Evolutionary conservation across 2,888 invertebrate genomes (phyloP), one percentile per base, ranked within the genome.

Genomic region (Biston betularia): DNA sequence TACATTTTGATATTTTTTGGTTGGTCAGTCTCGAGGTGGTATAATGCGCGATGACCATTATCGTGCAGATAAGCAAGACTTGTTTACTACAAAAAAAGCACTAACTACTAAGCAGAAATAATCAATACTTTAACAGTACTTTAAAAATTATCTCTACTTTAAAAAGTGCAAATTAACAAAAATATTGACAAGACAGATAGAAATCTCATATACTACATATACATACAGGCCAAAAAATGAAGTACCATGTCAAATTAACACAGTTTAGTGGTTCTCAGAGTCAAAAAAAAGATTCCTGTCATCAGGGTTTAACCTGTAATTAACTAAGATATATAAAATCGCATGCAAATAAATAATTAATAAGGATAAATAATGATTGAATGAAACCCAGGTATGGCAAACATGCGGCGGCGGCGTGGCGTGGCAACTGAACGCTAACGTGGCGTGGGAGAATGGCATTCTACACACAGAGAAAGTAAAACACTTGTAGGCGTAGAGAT

Each of bases 401-500:
- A 77, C 44, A 77, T 75, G 80, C 81, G 72, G 75, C 64, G 66
- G 63, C 73, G 75, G 77, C 75, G 69, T 48, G 70, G 74, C 75
- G 67, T 63, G 69, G 63, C 67, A 73, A 76, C 75, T 78, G 75
- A 80, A 81, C 79, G 42, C 77, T 79, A 75, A 58, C 49, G 58
- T 38, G 55, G 60, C 49, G 58, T 35, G 54, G 60, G 82, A 83
- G 84, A 87, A 85, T 86, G 85, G 82, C 86, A 85, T 87, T 85
- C 75, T 70, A 79, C 73, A 74, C 74, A 82, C 89, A 90, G 90
- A 90, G 89, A 90, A 90, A 90, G 90, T 90, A 89, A 88, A 88
- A 83, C 64, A 64, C 59, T 60, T 40, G 11, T 12, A n/a, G n/a
- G n/a, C n/a, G n/a, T n/a, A n/a, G n/a, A 4, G 0, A 50, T 42